Conservation (phyloP, 2,888 invertebrate species). For the Acanthosepion pharaonis region DNA sequence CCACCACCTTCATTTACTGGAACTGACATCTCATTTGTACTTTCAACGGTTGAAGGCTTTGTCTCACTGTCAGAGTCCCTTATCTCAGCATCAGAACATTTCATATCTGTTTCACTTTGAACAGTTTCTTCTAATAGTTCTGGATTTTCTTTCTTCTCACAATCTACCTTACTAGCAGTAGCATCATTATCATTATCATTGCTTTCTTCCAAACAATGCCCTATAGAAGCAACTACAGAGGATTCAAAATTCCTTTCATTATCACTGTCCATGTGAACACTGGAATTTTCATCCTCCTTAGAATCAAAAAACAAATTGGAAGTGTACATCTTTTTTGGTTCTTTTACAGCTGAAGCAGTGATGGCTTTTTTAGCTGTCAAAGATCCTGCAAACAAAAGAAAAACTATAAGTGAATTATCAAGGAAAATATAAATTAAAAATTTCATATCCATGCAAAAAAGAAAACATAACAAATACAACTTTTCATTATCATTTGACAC, state of each 20-base stretch:
- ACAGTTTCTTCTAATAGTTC: background rate
- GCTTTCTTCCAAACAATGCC: background rate
- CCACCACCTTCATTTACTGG: background rate
- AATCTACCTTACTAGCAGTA: background rate
- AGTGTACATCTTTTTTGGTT: background rate
- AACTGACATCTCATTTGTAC: background rate
- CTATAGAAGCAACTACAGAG: background rate
- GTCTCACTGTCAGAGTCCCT: conserved; percentile 25
- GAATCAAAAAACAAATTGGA: background rate
- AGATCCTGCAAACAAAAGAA: conserved; percentile 38
- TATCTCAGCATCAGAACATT: background rate
- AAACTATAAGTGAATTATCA: background rate
- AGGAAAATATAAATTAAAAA: no score
- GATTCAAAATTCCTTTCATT: background rate
- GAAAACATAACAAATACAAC: no score
- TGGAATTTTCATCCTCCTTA: conserved; percentile 43
- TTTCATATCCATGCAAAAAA: no score
- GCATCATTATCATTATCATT: background rate
- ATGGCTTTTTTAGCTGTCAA: conserved; percentile 47
- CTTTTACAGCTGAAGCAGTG: background rate
- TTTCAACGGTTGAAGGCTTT: background rate
- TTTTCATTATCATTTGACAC: no score
- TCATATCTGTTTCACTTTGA: background rate
- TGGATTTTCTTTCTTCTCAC: background rate
- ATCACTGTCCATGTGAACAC: conserved; percentile 36